phyloP scores from a whole-genome alignment of 1,140 invertebrate genomes.

The Dinoponera quadriceps region DNA sequence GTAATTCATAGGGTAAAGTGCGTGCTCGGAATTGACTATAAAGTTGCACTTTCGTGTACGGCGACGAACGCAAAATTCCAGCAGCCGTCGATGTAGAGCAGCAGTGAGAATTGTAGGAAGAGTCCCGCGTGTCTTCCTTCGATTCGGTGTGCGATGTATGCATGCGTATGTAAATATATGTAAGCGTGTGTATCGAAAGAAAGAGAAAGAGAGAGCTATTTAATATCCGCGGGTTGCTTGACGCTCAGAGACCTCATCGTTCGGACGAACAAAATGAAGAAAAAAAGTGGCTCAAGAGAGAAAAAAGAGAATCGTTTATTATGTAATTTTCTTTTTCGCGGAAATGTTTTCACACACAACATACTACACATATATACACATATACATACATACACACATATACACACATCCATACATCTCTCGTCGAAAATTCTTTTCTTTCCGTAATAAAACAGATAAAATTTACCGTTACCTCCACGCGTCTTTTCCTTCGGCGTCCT shows the following conservation, averaged over 20 bases:
- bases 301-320: slow-evolving; percentile 40
- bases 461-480: neutral
- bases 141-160: slow-evolving; percentile 15
- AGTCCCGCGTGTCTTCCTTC: neutral
- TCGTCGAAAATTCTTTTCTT: slow-evolving; percentile 13
- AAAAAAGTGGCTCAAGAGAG: slow-evolving; percentile 58
- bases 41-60: slow-evolving; percentile 16
- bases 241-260: slow-evolving; percentile 61
- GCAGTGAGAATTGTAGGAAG: slow-evolving; percentile 27
- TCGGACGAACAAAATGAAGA: slow-evolving; percentile 51
- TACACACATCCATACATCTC: slow-evolving; percentile 10
- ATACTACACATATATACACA: neutral
- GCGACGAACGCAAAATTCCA: slow-evolving; percentile 33
- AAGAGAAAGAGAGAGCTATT: slow-evolving; percentile 18
- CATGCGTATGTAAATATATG: neutral
- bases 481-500: neutral
- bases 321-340: slow-evolving; percentile 38
- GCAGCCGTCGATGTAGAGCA: neutral
- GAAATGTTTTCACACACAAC: slow-evolving; percentile 55
- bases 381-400: slow-evolving; percentile 14
- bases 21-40: neutral
- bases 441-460: slow-evolving; percentile 17
- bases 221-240: slow-evolving; percentile 50
- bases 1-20: slow-evolving; percentile 3
- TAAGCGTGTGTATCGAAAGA: neutral